These are phyloP conservation scores for Coptodon rendalli DNA, from an alignment of 2,113 vertebrate genomes.

Conservation along the genomic window DNA sequence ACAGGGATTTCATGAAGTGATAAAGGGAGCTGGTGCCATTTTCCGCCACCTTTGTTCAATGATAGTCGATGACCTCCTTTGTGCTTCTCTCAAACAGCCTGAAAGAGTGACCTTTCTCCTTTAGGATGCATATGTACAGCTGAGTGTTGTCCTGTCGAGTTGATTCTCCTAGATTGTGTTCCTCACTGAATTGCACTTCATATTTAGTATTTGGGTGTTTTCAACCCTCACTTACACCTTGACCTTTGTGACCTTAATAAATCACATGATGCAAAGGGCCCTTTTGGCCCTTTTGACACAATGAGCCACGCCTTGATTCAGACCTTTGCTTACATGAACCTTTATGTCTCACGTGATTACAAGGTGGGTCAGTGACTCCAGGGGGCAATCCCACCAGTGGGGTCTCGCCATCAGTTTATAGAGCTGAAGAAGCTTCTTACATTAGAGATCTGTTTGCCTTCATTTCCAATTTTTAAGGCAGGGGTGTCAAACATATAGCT, in stretches of 20 bases:
- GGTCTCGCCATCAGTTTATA: neutral
- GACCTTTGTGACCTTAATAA: neutral
- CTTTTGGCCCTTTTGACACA: neutral
- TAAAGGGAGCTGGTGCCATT: rapidly evolving
- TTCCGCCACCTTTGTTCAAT: neutral
- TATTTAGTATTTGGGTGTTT: neutral
- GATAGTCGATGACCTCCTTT: neutral
- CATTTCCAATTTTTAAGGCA: neutral
- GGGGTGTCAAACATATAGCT: neutral
- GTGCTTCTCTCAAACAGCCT: neutral
- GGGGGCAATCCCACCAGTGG: neutral
- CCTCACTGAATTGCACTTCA: neutral
- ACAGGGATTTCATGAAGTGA: neutral
- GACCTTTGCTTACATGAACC: neutral
- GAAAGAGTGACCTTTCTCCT: neutral
- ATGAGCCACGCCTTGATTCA: neutral
- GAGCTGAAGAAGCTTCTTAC: neutral
- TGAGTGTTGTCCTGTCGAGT: neutral
- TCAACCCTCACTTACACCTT: neutral
- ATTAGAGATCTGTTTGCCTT: neutral
- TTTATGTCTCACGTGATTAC: neutral
- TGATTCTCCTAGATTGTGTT: neutral
- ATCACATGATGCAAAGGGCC: neutral
- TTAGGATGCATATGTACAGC: neutral
- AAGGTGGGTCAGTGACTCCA: neutral